A percentile compares a stretch with the other conserved stretches of the same genome.
These are phyloP conservation scores for Mizuhopecten yessoensis DNA, from an alignment of 1,140 invertebrate genomes.

Conservation along the genomic window DNA sequence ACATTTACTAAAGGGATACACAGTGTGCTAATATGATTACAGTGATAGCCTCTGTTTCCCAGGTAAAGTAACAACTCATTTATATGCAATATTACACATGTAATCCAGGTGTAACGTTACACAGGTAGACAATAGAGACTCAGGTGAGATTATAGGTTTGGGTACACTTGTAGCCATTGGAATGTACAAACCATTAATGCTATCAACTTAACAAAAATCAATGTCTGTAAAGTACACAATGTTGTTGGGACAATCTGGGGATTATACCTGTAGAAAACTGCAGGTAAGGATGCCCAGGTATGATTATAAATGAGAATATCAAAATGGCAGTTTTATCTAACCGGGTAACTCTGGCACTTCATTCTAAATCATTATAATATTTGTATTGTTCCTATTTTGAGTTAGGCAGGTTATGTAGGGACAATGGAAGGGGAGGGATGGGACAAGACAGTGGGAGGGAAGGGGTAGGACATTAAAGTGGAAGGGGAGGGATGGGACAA, in stretches of 20 bases:
- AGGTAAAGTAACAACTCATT: not conserved
- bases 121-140: not conserved
- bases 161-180: not conserved
- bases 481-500: too few relatives aligned
- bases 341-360: not conserved
- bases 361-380: not conserved
- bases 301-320: not conserved
- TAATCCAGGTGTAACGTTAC: not conserved
- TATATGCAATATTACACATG: not conserved
- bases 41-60: not conserved
- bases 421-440: not conserved
- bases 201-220: not conserved
- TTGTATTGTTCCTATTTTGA: not conserved
- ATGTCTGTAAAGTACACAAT: not conserved
- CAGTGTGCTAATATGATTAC: not conserved
- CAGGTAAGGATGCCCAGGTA: not conserved
- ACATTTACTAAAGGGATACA: constrained; percentile 19
- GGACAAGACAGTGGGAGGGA: too few relatives aligned
- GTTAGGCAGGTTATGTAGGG: not conserved
- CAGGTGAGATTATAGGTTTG: not conserved
- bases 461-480: not conserved
- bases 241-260: not conserved
- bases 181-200: not conserved
- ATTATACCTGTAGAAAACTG: not conserved
- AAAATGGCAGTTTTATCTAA: not conserved